phyloP scores from a whole-genome alignment of 1,140 invertebrate species.

The Aphelinus atriplicis region DNA sequence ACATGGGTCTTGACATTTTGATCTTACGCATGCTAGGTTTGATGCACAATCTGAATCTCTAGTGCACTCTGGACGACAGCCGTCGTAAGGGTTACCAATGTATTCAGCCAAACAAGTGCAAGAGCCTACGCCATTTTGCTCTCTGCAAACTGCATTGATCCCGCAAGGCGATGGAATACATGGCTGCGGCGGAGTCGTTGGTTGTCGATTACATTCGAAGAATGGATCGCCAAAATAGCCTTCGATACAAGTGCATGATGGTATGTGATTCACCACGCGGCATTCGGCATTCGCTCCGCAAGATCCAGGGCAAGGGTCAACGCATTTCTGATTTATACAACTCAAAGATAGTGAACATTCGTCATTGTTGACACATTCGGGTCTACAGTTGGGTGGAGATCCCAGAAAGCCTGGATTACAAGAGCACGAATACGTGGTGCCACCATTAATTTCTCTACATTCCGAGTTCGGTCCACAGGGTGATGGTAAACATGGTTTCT shows the following conservation, averaged over 20 bases:
- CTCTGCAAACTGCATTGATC: constrained; percentile 76
- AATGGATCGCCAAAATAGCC: constrained; percentile 81
- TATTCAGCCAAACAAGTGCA: constrained; percentile 78
- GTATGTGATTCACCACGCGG: constrained; percentile 71
- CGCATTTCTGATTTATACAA: constrained; percentile 70
- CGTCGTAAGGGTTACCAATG: constrained; percentile 81
- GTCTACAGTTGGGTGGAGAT: constrained; percentile 65
- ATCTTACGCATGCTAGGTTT: constrained; percentile 74
- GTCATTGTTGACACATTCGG: constrained; percentile 68
- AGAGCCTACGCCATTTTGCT: constrained; percentile 71
- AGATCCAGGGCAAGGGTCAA: constrained; percentile 68
- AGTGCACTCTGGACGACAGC: constrained; percentile 77
- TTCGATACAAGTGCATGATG: constrained; percentile 72
- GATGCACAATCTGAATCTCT: constrained; percentile 76
- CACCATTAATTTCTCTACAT: constrained; percentile 69
- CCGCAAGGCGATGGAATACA: constrained; percentile 79
- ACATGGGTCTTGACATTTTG: constrained; percentile 79
- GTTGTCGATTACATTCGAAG: constrained; percentile 67
- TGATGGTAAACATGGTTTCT: constrained; percentile 73
- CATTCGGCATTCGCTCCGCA: constrained; percentile 73
- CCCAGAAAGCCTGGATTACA: constrained; percentile 65
- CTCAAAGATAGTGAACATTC: constrained; percentile 68
- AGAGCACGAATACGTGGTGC: constrained; percentile 70
- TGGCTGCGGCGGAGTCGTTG: constrained; percentile 66
- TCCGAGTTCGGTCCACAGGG: constrained; percentile 78